Evolutionary conservation across 2,797 vertebrate genomes (phyloP), one percentile per base, ranked within the genome.

Genomic region (Holocentrus rufus): DNA sequence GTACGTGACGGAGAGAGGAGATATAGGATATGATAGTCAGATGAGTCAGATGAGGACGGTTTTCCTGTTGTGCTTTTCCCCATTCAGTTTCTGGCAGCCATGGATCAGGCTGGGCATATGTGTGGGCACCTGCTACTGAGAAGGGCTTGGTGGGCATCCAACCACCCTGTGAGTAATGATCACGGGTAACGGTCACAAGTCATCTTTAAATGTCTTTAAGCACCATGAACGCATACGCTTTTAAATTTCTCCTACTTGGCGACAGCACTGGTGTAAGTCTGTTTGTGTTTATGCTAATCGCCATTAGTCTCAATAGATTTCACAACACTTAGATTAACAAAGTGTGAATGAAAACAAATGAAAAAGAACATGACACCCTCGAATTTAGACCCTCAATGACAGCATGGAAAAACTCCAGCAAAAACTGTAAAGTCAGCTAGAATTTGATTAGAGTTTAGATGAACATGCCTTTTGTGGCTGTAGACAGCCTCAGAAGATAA

Each of bases 1-100:
- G 53, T 34, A 7, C 44, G 64, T 71, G 74, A 84, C 72, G 62
- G 70, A 69, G 58, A 64, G 49, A n/a, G n/a, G n/a, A n/a, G 74
- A 22, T 31, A 47, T 42, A 31, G 27, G 67, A 60, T 69, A 5
- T 39, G 75, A 55, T 58, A 73, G 52, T 54, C 54, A 31, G 42
- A 80, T 58, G 77, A 72, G 56, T 69, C 65, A 79, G 55, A 50
- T 74, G 31, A 49, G 49, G 36, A n/a, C 42, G 57, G 49, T 22
- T 69, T 60, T 31, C 15, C 47, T 31, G 5, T 71, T 70, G 53
- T 30, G 34, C 60, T 20, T 69, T 22, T 68, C 31, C 50, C 39
- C 7, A 49, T 72, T 81, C 18, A 69, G 2, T 62, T 42, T 80
- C 20, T 27, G 52, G 59, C 61, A 44, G 17, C 25, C 55, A 65